Base-by-base conservation (phyloP, 2,888 invertebrate species). In the Fragum sueziense region DNA sequence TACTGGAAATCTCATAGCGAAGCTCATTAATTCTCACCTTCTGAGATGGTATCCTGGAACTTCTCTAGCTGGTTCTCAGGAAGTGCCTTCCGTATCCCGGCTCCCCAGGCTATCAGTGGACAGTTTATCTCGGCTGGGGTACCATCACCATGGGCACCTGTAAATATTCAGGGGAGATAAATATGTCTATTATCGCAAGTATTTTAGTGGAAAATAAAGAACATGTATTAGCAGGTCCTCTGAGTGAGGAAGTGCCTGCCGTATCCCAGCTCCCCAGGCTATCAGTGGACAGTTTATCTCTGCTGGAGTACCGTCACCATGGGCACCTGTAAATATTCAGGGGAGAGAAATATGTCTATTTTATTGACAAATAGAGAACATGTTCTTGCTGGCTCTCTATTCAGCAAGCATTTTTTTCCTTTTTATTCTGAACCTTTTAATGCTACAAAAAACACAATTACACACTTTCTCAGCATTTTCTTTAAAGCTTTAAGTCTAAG, bases 271-370 rank as follows among this genome's bases (percentile, higher is more conserved):
- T 14, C 99, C 99, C 99, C 99, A 99, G 17, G 96, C 95, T 33
- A 99, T 95, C 87, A 98, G 95, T 0, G 99, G 99, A 2, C 98
- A 97, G 92, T 97, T 95, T 0, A 98, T 99, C 94, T 99, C 99
- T 91, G 96, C 95, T 3, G 95, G 93, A 76, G 96, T 96, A 0
- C 99, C 98, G 87, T 97, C 96, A 9, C 99, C 99, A 94, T 99
- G 99, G 0, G 98, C 98, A 57, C 96, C 96, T 96, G 86, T 2
- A 65, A 1, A 57, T 27, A 14, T 47, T 47, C 47, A 47, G n/a
- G n/a, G 14, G 47, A 47, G 14, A 37, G n/a, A n/a, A n/a, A n/a
- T n/a, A n/a, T n/a, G n/a, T n/a, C n/a, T n/a, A n/a, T n/a, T n/a
- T n/a, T n/a, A n/a, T n/a, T n/a, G n/a, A n/a, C n/a, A n/a, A n/a